Conservation (phyloP, 2,888 invertebrate genomes). For the Petrolisthes cinctipes region DNA sequence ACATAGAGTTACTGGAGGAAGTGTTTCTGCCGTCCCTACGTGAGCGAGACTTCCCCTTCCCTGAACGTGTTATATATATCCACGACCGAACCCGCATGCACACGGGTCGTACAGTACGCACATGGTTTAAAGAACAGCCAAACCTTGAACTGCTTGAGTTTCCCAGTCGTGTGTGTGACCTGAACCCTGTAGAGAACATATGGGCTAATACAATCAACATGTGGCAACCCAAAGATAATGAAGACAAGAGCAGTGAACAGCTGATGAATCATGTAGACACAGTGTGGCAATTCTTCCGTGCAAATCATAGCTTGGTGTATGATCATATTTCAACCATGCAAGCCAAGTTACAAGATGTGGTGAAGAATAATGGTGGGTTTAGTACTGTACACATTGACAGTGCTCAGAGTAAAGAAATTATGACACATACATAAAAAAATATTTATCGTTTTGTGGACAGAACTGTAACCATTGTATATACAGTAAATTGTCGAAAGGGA, state of each 20-base stretch:
- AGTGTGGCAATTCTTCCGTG: no score
- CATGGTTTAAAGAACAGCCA: background rate
- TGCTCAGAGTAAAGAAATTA: no score
- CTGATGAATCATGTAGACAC: no score
- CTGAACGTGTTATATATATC: background rate
- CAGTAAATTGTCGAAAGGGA: no score
- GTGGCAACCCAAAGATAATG: no score
- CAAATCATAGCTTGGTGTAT: background rate
- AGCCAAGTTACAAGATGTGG: no score
- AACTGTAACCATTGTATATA: no score
- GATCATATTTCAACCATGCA: background rate
- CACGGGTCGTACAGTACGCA: background rate
- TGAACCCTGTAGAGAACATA: constrained; percentile 16
- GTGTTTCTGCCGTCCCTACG: background rate
- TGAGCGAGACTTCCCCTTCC: background rate
- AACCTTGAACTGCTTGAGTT: constrained; percentile 5
- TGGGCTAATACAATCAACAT: background rate
- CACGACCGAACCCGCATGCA: background rate
- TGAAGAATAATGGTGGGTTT: no score
- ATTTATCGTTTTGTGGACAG: no score
- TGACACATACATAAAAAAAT: no score
- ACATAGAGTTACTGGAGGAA: background rate
- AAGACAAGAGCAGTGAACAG: no score
- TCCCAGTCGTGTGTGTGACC: background rate
- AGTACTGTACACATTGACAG: no score